Percentiles rank a stretch among this genome's conserved stretches.
These are phyloP conservation scores for Tholera decimalis DNA, from an alignment of 2,888 invertebrate genomes.

Conservation along the genomic window DNA sequence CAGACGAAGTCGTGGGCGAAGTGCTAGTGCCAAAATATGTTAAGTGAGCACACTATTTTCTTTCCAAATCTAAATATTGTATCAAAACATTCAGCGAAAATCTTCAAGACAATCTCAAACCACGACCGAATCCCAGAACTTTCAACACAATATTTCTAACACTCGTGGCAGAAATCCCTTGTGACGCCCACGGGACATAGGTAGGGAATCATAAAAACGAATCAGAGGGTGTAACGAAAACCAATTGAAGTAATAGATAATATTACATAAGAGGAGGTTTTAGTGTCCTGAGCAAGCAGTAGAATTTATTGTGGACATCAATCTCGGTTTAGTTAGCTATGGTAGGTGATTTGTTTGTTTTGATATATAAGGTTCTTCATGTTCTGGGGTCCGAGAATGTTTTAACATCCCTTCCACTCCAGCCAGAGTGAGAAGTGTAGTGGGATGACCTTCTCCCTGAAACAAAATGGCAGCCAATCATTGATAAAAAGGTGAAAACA, in stretches of 20 bases:
- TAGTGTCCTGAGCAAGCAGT: conserved; percentile 25
- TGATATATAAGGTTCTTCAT: conserved; percentile 3
- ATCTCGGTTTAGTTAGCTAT: conserved; percentile 6
- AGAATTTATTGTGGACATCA: conserved; percentile 32
- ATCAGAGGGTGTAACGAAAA: conserved; percentile 38
- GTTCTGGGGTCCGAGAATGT: too few relatives aligned
- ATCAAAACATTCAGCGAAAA: not conserved
- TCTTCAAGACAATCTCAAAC: not conserved
- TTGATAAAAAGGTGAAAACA: too few relatives aligned
- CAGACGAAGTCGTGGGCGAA: too few relatives aligned
- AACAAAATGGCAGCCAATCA: too few relatives aligned
- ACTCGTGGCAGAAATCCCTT: conserved; percentile 3
- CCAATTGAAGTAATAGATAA: conserved; percentile 55
- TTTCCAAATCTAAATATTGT: too few relatives aligned
- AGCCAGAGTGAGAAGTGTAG: too few relatives aligned
- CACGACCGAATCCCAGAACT: not conserved
- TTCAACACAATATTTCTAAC: conserved; percentile 13
- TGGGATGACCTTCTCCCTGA: too few relatives aligned
- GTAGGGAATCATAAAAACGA: conserved; percentile 26
- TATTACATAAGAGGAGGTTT: conserved; percentile 18
- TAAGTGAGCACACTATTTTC: too few relatives aligned
- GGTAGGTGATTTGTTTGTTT: conserved; percentile 18
- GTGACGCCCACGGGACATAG: conserved; percentile 22
- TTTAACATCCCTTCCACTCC: too few relatives aligned
- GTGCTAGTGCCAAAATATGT: too few relatives aligned